These are phyloP conservation scores for Chymomyza caudatula DNA, from an alignment of 2,888 invertebrate genomes.

Conservation along the genomic window DNA sequence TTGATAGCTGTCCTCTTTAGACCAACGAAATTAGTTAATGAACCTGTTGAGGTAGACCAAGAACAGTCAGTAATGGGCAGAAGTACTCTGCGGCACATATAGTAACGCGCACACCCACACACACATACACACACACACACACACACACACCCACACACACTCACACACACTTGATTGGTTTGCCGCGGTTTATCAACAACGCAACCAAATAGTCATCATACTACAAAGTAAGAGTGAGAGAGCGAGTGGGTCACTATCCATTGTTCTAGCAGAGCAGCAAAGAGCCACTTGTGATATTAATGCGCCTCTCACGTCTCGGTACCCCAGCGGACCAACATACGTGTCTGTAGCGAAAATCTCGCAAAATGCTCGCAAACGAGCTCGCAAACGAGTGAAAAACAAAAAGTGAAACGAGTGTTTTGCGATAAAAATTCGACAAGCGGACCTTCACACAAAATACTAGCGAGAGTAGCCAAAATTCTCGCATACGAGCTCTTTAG, in stretches of 20 bases:
- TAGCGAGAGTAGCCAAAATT: no score
- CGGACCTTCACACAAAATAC: no score
- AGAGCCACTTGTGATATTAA: slow-evolving; percentile 35
- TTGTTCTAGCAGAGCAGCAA: not conserved
- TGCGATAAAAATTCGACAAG: no score
- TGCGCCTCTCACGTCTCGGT: slow-evolving; percentile 15
- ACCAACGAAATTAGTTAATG: slow-evolving; percentile 50
- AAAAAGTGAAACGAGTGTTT: no score
- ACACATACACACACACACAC: not conserved
- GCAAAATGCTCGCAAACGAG: no score
- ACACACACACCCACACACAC: not conserved
- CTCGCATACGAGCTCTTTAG: no score
- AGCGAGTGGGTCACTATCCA: not conserved
- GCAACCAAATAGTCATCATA: slow-evolving; percentile 13
- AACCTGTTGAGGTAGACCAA: slow-evolving; percentile 64
- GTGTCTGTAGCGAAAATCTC: no score
- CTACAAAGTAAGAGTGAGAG: no score
- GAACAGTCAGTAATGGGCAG: slow-evolving; percentile 21
- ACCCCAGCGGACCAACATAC: no score
- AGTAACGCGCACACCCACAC: not conserved
- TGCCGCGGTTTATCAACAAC: slow-evolving; percentile 33
- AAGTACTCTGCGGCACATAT: slow-evolving; percentile 23
- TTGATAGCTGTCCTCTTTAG: slow-evolving; percentile 36
- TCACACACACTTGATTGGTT: slow-evolving; percentile 30
- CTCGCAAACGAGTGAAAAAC: no score